Evolutionary conservation across 2,113 vertebrate species (phyloP).

Genomic region (Agapornis roseicollis): DNA sequence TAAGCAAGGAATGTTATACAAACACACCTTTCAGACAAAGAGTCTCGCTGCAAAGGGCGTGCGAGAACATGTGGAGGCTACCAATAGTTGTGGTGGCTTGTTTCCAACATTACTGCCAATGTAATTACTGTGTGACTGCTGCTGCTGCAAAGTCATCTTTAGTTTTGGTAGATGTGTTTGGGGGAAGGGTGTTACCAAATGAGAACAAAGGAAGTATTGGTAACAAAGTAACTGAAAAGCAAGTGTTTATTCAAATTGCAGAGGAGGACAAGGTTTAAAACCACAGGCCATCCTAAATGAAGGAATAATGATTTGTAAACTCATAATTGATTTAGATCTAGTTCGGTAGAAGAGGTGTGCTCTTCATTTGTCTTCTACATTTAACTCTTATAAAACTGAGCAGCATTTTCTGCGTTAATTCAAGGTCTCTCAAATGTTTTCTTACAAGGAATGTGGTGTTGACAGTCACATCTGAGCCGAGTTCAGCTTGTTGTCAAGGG

Average conservation of each 20-base stretch:
- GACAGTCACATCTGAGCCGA: not conserved
- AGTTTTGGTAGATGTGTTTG: not conserved
- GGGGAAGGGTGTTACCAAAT: not conserved
- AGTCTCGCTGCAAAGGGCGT: slow-evolving; percentile 42
- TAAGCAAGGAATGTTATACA: slow-evolving; percentile 17
- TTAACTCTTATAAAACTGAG: not conserved
- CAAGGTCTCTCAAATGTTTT: not conserved
- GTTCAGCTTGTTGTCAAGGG: not conserved
- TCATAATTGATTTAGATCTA: not conserved
- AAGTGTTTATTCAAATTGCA: not conserved
- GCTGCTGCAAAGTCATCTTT: not conserved
- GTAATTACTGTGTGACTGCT: not conserved
- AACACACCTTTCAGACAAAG: slow-evolving; percentile 47
- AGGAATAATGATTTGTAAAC: not conserved
- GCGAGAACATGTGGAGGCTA: slow-evolving; percentile 38
- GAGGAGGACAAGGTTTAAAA: not conserved
- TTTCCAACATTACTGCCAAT: not conserved
- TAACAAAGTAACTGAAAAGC: not conserved
- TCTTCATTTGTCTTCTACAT: not conserved
- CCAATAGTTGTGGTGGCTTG: slow-evolving; percentile 18
- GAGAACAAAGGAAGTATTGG: not conserved
- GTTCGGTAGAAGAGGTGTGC: not conserved
- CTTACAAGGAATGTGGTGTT: not conserved
- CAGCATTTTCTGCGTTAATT: not conserved
- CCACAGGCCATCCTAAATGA: not conserved